These are phyloP conservation scores for Dicrostonyx torquatus DNA, from an alignment of 2,797 vertebrate species.

Conservation along the genomic window DNA sequence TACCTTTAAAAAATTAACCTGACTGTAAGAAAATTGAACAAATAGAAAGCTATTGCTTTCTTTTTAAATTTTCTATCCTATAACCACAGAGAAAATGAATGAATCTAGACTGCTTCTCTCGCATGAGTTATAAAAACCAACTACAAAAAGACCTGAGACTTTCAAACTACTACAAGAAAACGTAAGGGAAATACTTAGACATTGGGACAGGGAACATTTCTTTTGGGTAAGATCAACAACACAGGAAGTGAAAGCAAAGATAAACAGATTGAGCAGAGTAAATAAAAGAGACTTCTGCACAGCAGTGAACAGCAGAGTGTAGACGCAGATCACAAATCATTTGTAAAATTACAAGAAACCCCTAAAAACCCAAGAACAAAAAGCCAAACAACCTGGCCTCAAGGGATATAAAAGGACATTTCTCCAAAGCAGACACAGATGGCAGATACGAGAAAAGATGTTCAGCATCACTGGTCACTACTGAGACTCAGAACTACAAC, in stretches of 20 bases:
- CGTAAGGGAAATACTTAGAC: not conserved
- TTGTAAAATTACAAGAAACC: not conserved
- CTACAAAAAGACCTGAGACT: not conserved
- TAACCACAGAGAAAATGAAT: not conserved
- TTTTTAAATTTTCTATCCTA: constrained; percentile 12
- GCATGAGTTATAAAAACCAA: not conserved
- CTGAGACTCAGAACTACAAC: not conserved
- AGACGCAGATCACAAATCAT: not conserved
- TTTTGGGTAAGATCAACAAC: not conserved
- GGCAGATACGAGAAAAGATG: not conserved
- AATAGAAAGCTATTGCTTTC: constrained; percentile 28
- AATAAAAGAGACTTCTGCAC: not conserved
- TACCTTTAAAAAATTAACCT: constrained; percentile 17
- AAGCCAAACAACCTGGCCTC: not conserved
- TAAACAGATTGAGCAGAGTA: not conserved
- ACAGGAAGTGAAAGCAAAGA: not conserved
- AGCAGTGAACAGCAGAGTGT: not conserved
- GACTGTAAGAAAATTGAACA: constrained; percentile 8
- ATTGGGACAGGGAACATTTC: not conserved
- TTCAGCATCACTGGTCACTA: not conserved
- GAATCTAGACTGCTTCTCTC: not conserved
- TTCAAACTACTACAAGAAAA: not conserved
- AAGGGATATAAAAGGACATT: not conserved
- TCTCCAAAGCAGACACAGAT: not conserved
- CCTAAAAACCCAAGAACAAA: not conserved